Percentiles rank a stretch among this genome's conserved stretches.
Evolutionary conservation across 2,888 invertebrate genomes (phyloP).

Genomic region (Eubasilissa splendida): DNA sequence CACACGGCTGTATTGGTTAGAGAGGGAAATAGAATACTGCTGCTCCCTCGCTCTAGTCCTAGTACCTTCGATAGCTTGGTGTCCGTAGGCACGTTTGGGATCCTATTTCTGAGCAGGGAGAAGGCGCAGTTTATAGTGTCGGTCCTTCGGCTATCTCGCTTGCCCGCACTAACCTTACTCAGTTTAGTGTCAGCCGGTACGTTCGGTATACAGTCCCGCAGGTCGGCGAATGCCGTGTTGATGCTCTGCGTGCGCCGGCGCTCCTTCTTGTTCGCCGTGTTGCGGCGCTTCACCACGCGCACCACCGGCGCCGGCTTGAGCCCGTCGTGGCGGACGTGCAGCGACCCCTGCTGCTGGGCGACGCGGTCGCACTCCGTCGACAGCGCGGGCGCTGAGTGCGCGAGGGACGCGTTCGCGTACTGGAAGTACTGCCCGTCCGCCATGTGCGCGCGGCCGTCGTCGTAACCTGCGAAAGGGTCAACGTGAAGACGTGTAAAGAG

Average conservation of each 20-base stretch:
- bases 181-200: conserved; percentile 96
- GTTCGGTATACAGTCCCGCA: conserved; percentile 95
- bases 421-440: conserved; percentile 39
- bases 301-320: conserved; percentile 63
- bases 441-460: conserved; percentile 43
- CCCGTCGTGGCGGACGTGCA: conserved; percentile 8
- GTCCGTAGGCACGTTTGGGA: conserved; percentile 90
- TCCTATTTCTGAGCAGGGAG: conserved; percentile 85
- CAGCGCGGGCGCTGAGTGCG: conserved; percentile 26
- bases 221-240: conserved; percentile 94
- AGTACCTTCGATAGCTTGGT: conserved; percentile 88
- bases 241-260: conserved; percentile 93
- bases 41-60: not conserved
- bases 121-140: conserved; percentile 95
- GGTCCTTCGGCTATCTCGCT: conserved; percentile 90
- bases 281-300: conserved; percentile 83
- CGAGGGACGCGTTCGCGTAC: conserved; percentile 45
- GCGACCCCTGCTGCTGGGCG: not conserved
- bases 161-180: conserved; percentile 89
- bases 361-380: not conserved
- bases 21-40: no score
- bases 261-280: conserved; percentile 96
- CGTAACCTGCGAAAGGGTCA: conserved; percentile 45
- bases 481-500: not conserved
- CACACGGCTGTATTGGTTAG: no score